Base-by-base conservation (phyloP, 1,140 invertebrate species). In the Scaptomyza montana region DNA sequence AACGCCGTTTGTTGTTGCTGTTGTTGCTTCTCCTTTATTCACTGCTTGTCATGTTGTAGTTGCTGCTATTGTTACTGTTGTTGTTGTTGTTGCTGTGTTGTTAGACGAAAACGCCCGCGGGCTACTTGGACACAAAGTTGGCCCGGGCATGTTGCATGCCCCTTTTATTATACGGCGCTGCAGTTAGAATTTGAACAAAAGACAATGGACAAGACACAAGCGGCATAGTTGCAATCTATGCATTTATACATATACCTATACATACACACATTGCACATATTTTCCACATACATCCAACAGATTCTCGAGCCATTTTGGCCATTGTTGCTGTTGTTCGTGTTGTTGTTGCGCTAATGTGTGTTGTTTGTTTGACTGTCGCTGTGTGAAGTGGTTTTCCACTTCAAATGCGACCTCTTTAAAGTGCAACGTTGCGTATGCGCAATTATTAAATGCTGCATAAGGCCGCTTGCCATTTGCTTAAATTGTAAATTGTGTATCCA, bases 361-460 rank as follows among this genome's bases (percentile, higher is more conserved):
- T 33, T 76, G 69, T 30, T 5, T 53, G 21, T 19, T 30, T 61
- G 21, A n/a, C 36, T 16, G n/a, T 36, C 12, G 56, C 54, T 67
- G 63, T 51, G 39, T 50, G 69, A 72, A 77, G 77, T 77, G 79
- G 61, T 73, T 71, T 89, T 79, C 61, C 85, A 67, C 74, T 89
- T 84, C 43, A 74, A 77, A 62, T 71, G 60, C 67, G 61, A 70
- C 47, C 61, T 64, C 78, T 78, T 87, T 81, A 82, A 82, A 78
- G 77, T 50, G 51, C 76, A 87, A 84, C 84, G 70, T 70, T 84
- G 84, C 84, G 84, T 87, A 87, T 87, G 80, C 82, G 79, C 68
- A 87, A 87, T 89, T 89, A 89, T 79, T 89, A 82, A 87, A 89
- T 89, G 82, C 82, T 68, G 75, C 84, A 78, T 87, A 54, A 78